phyloP scores from a whole-genome alignment of 2,888 invertebrate genomes.

The Callimorpha dominula region DNA sequence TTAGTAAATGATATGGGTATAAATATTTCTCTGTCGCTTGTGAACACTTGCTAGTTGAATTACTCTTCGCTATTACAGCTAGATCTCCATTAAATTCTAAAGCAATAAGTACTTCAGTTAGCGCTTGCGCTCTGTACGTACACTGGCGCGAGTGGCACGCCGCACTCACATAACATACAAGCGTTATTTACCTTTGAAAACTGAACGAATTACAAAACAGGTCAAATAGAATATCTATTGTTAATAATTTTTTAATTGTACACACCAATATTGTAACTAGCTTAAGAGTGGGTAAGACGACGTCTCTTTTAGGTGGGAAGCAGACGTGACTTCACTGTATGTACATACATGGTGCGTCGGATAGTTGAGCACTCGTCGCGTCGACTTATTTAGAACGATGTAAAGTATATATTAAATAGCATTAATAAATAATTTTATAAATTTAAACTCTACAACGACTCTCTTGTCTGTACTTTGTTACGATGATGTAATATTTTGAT shows the following conservation, averaged over 20 bases:
- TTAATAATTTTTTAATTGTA: conserved; percentile 54
- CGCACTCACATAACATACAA: background rate
- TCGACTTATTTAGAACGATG: conserved; percentile 53
- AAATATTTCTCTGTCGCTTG: background rate
- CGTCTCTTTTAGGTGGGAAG: conserved; percentile 1
- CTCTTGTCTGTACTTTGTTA: conserved; percentile 71
- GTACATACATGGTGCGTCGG: conserved; percentile 42
- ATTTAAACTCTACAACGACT: conserved; percentile 73
- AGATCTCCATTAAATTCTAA: background rate
- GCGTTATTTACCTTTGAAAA: conserved; percentile 53
- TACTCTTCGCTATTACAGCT: background rate
- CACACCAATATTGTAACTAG: conserved; percentile 26
- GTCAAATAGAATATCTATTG: conserved; percentile 64
- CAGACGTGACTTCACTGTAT: conserved; percentile 51
- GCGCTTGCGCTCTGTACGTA: background rate
- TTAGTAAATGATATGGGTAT: conserved; percentile 12
- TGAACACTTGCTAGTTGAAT: conserved; percentile 5
- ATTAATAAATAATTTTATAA: conserved; percentile 51
- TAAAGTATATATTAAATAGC: conserved; percentile 57
- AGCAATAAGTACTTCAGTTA: background rate
- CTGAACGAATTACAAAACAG: conserved; percentile 81
- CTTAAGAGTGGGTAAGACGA: conserved; percentile 32
- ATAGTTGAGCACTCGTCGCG: conserved; percentile 49
- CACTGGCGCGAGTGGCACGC: background rate
- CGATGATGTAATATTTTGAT: conserved; percentile 74